Base-by-base conservation (phyloP, 2,113 vertebrate genomes). In the Felis catus region DNA sequence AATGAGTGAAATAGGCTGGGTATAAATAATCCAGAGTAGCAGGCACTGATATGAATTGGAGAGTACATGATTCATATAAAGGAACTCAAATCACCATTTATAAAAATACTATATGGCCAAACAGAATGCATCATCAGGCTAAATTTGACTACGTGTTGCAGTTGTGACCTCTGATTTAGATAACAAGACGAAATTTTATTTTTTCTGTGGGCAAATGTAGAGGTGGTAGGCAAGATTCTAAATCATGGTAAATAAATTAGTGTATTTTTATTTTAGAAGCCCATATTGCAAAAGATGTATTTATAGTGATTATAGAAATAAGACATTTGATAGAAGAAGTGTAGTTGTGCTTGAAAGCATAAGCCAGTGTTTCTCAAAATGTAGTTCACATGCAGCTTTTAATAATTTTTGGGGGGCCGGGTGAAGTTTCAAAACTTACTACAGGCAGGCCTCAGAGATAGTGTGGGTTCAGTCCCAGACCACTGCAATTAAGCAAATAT, bases 201-300 rank as follows among this genome's bases (percentile, higher is more conserved):
- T 86, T 85, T 12, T 27, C 76, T 53, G 19, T n/a, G 41, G 41
- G n/a, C 4, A 31, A 25, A 73, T 91, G 71, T 91, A 16, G 51
- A 73, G 25, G 13, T 73, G 29, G 13, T 58, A 55, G 76, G 73
- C 71, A 65, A 86, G 36, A 86, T 76, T 79, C 45, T 65, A 90
- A 80, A 45, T 74, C 16, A 18, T 65, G n/a, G 66, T 71, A 53
- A 87, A 87, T 86, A 70, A 51, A 93, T 94, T 63, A 48, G 51
- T 66, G 25, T 80, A 41, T 94, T 86, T 94, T 58, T 91, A 76
- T 29, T 94, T 89, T 82, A 27, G n/a, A 87, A 91, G 45, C 18
- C 25, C 53, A 65, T 81, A 82, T 74, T 68, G 5, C 9, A 82
- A 68, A 91, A 80, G 39, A 48, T 33, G 0, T 14, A 85, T 89